Base-by-base conservation (phyloP, 2,888 invertebrate species). In the Myopa testacea region DNA sequence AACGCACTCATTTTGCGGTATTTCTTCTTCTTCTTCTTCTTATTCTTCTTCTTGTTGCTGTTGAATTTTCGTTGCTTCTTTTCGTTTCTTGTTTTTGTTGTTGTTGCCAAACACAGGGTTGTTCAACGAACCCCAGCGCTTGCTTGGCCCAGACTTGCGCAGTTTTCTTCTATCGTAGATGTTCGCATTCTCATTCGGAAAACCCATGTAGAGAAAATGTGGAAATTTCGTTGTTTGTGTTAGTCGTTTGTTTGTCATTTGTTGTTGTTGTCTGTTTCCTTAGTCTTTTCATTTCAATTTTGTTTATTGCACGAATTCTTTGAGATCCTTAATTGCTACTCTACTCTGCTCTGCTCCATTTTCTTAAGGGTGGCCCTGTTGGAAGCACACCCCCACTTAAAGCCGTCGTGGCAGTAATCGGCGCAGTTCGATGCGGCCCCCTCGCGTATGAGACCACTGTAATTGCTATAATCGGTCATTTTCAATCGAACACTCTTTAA, bases 101-200 rank as follows among this genome's bases (percentile, higher is more conserved):
- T 75, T 75, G 19, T 40, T 68, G 38, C 63, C 40, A 81, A 83
- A 83, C 83, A 80, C 78, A 81, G 84, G 84, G 84, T 84, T 84
- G 84, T 81, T 84, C 72, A 72, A 76, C 76, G 74, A 52, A 19
- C 75, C 62, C 79, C 70, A 74, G 16, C 60, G 16, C 40, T 77
- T 81, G 83, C 82, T 86, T 86, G 87, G 86, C 87, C 87, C 86
- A 86, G 87, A 87, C 87, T 87, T 87, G 87, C 87, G 87, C 87
- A 87, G 83, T 83, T 83, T 82, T 82, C 80, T 77, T 75, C 62
- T 26, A 63, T 34, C 6, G 5, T 19, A 6, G 40, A 40, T 67
- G 68, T 68, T 52, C 76, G 55, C 67, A 19, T 16, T 60, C 60
- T 10, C 26, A 10, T 55, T 55, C 60, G 60, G 16, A 16, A 60